Base-by-base conservation (phyloP, 35 echinoderm and acorn worm species). In the Ptychodera flava region DNA sequence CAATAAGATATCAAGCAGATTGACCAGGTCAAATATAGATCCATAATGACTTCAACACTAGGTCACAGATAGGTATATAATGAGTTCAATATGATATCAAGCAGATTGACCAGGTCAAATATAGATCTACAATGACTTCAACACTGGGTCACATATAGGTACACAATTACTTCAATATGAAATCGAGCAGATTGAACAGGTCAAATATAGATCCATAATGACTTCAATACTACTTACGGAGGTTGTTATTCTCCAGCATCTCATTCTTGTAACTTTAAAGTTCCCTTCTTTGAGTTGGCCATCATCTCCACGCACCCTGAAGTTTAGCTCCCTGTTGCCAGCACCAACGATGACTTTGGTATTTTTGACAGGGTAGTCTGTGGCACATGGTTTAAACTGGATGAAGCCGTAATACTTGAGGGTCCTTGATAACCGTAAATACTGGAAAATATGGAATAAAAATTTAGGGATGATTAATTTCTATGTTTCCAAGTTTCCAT, bases 191-290 rank as follows among this genome's bases (percentile, higher is more conserved):
- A n/a, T n/a, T n/a, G n/a, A n/a, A n/a, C n/a, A n/a, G n/a, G n/a
- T n/a, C n/a, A n/a, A n/a, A n/a, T n/a, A n/a, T n/a, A n/a, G n/a
- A n/a, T n/a, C n/a, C n/a, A n/a, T n/a, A n/a, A n/a, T n/a, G n/a
- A n/a, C n/a, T n/a, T n/a, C n/a, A 31, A 12, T 36, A 33, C 0
- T 85, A 86, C 84, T 87, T 79, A 91, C 90, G 10, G 53, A 14
- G 6, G 45, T 64, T 31, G 95, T 94, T 37, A 97, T 97, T 38
- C 92, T 89, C 95, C 95, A 97, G 53, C 95, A 97, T 83, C 95
- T 86, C 89, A 97, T 97, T 28, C 95, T 90, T 28, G 95, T 97
- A 30, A 97, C 91, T 86, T 85, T 90, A 78, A 97, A 97, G 33
- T 83, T 84, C 30, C 95, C 95, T 78, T 94, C 95, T 38, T 94